A percentile compares a stretch with the other conserved stretches of the same genome.
Evolutionary conservation across 1,140 invertebrate species (phyloP).

Genomic region (Calosoma granatense): DNA sequence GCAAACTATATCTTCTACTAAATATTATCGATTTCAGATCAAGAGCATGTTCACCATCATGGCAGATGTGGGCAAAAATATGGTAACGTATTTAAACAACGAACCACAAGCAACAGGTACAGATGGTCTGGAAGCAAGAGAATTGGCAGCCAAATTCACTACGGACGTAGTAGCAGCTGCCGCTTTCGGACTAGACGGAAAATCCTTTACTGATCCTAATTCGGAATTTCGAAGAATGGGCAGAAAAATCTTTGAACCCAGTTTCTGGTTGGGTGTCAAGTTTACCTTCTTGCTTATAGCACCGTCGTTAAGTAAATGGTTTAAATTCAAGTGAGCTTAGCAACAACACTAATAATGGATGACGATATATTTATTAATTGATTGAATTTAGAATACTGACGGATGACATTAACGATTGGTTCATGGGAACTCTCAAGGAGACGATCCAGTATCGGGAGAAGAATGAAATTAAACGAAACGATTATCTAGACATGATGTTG

Average conservation of each 20-base stretch:
- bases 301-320: slow-evolving; percentile 16
- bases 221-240: slow-evolving; percentile 29
- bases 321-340: neutral
- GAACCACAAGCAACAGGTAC: slow-evolving; percentile 9
- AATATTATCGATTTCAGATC: slow-evolving; percentile 29
- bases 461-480: neutral
- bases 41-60: slow-evolving; percentile 23
- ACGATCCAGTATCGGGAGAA: neutral
- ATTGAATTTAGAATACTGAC: neutral
- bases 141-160: slow-evolving; percentile 29
- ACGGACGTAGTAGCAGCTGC: slow-evolving; percentile 40
- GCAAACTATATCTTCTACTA: neutral
- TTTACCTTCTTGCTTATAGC: slow-evolving; percentile 19
- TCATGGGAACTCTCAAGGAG: neutral
- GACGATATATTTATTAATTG: neutral
- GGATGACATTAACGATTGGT: neutral
- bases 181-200: slow-evolving; percentile 37
- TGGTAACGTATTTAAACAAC: slow-evolving; percentile 16
- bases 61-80: slow-evolving; percentile 13
- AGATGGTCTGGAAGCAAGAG: slow-evolving; percentile 17
- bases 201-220: slow-evolving; percentile 34
- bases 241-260: slow-evolving; percentile 13
- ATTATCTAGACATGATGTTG: neutral
- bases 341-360: neutral
- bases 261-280: slow-evolving; percentile 24